Base-by-base conservation (phyloP, 2,113 vertebrate species). In the Proteles cristata region DNA sequence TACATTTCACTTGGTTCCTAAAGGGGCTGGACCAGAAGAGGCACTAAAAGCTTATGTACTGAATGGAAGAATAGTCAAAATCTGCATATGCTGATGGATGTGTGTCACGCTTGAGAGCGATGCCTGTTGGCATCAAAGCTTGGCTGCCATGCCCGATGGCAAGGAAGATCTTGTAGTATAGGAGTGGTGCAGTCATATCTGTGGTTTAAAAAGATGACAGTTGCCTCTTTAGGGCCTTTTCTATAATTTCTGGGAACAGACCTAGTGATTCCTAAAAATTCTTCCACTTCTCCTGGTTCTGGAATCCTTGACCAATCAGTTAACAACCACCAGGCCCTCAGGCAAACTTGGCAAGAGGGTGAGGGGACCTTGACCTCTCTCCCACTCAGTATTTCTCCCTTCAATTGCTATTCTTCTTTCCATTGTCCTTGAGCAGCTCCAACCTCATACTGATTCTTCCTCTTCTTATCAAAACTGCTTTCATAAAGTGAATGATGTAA, bases 391-490 rank as follows among this genome's bases (percentile, higher is more conserved):
- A 39, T 63, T 85, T 80, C 77, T 89, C 35, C 68, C 35, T n/a
- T 25, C 31, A 43, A 5, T 10, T 15, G 25, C n/a, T 71, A 17
- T 10, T 84, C 71, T 63, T 55, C 39, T 31, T 90, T 50, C 5
- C 8, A 21, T 43, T 76, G 92, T 90, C 63, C 65, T 39, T 39
- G 43, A 93, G 21, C 77, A 66, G 45, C 6, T 53, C 26, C 28
- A 31, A 16, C 48, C 17, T 74, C 71, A 69, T 9, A 11, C 7
- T 1, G 23, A 69, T 9, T 71, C 65, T 87, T 35, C 26, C 63
- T 48, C 25, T 82, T 48, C 48, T 88, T 35, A 88, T 50, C 86
- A 50, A 68, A 88, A 71, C 39, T 82, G 16, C 26, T 91, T 95
- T 85, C 43, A 66, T 16, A 85, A 28, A 88, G 77, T 82, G 50